phyloP scores from a whole-genome alignment of 2,888 invertebrate genomes.

The Papilio elwesi region DNA sequence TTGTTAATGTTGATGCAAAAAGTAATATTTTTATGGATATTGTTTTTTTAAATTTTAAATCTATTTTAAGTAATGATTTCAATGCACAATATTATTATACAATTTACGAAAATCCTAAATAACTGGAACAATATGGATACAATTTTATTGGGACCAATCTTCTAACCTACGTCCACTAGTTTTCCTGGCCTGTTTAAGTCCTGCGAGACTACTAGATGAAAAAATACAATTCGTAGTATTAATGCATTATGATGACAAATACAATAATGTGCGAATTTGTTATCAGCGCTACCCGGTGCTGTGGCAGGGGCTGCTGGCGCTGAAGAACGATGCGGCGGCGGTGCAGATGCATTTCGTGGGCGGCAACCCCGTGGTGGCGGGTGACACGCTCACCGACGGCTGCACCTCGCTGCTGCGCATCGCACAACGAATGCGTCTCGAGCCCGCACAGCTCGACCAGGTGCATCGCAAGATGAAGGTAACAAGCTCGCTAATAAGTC shows the following conservation, averaged over 20 bases:
- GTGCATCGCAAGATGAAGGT: conserved; percentile 98
- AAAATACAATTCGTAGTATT: no score
- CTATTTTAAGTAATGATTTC: no score
- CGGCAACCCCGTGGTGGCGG: conserved; percentile 95
- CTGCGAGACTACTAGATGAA: no score
- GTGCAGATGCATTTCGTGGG: conserved; percentile 99
- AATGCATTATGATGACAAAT: neutral
- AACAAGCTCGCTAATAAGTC: conserved; percentile 17
- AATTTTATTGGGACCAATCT: no score
- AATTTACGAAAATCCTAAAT: no score
- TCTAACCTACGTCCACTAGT: no score
- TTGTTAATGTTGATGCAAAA: no score
- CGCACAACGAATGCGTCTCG: conserved; percentile 98
- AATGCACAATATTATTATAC: no score
- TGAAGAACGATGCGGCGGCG: conserved; percentile 98
- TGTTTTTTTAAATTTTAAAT: no score
- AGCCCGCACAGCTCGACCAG: conserved; percentile 97
- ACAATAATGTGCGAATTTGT: neutral
- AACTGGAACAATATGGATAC: no score
- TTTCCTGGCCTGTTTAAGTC: no score
- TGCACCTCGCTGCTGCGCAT: conserved; percentile 95
- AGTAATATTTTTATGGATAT: no score
- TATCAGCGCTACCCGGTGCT: conserved; percentile 95
- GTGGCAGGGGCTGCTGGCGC: conserved; percentile 97
- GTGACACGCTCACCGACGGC: conserved; percentile 93